Conservation (phyloP, 92 coral and sea anemone species). For the Diadumene lineata region DNA sequence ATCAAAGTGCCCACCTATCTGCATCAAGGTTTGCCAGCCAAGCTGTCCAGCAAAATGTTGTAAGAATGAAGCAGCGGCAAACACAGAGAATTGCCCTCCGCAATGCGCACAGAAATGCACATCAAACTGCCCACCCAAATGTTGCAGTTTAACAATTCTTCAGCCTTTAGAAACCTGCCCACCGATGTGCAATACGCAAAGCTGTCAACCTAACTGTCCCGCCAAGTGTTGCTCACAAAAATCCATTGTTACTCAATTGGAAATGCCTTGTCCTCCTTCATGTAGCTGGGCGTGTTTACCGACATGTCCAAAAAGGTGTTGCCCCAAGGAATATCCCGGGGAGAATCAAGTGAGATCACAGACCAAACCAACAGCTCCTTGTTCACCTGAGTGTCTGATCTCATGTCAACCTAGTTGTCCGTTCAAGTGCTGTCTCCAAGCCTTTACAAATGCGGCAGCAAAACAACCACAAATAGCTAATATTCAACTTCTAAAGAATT, state of each 20-base stretch:
- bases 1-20: neutral
- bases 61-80: constrained; percentile 1
- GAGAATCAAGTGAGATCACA: constrained; percentile 4
- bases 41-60: constrained; percentile 61
- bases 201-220: constrained; percentile 51
- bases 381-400: constrained; percentile 21
- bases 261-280: constrained; percentile 33
- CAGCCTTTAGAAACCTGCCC: constrained; percentile 27
- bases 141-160: constrained; percentile 16
- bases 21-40: constrained; percentile 34
- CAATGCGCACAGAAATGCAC: constrained; percentile 23
- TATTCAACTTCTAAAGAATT: neutral
- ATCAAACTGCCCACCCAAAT: constrained; percentile 24
- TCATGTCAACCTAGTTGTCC: constrained; percentile 38
- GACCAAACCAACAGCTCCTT: neutral
- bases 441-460: constrained; percentile 24
- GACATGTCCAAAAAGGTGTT: constrained; percentile 19
- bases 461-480: neutral
- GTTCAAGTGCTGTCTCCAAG: constrained; percentile 36
- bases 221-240: constrained; percentile 38
- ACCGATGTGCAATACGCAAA: constrained; percentile 11
- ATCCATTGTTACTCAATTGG: constrained; percentile 13
- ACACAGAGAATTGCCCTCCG: constrained; percentile 17
- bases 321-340: constrained; percentile 28
- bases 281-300: constrained; percentile 31